Evolutionary conservation across 2,797 vertebrate species (phyloP), one percentile per base, ranked within the genome.

Genomic region (Borostomias antarcticus): DNA sequence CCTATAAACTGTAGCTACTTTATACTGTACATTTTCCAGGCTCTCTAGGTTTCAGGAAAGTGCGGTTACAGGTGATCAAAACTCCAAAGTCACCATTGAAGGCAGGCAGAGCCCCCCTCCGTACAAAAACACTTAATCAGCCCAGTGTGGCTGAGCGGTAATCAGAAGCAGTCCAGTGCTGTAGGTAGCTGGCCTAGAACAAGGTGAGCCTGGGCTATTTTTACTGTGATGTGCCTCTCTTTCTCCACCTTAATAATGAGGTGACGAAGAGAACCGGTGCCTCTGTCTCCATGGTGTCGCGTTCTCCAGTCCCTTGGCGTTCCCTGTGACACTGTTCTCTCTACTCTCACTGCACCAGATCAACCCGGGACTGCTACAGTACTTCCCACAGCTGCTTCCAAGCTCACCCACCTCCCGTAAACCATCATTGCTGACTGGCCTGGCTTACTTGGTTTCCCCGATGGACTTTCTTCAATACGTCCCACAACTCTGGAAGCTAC

Each of bases 111-210:
- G n/a, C n/a, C n/a, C n/a, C n/a, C n/a, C n/a, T n/a, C n/a, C n/a
- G n/a, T n/a, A 17, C n/a, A 70, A 58, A 58, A 56, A 62, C 68
- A 73, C 70, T 74, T 78, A 76, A 78, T 76, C 76, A 81, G 66
- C 47, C 4, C 19, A 32, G 62, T 66, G 68, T 63, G 21, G 52
- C 70, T 62, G 43, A 62, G 53, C 68, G 65, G 66, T 70, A 66
- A 70, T 70, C 64, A 70, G 64, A 70, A 57, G 59, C 63, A 61
- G 40, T 47, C 26, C 15, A 56, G 62, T 11, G 19, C 69, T 21
- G 28, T 47, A 17, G 15, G 40, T 17, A 43, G 50, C 54, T 77
- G 78, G 64, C 72, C 69, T 54, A 70, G 50, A 77, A 61, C 4
- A 10, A 59, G 52, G 40, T 43, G 40, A 45, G 52, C 64, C 58